These are phyloP conservation scores for Bombus consobrinus DNA, from an alignment of 1,140 invertebrate species.

Conservation along the genomic window DNA sequence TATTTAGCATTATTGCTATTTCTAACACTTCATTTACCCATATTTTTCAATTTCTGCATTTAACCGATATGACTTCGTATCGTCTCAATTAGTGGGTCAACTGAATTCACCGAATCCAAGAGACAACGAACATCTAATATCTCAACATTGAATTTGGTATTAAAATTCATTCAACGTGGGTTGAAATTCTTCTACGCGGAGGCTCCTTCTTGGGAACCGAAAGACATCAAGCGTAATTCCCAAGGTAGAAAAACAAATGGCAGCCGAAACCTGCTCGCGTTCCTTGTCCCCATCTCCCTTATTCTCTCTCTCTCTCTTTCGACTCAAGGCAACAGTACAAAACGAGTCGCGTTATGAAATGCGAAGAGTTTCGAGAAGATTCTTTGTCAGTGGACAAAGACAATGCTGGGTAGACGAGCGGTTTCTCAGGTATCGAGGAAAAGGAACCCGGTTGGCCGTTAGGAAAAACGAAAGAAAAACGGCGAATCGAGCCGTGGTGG, in stretches of 20 bases:
- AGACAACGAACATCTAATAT: neutral
- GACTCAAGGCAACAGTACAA: constrained; percentile 3
- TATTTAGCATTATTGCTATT: no score
- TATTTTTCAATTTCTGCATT: no score
- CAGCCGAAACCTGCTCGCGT: neutral
- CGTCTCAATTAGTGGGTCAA: neutral
- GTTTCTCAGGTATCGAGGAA: constrained; percentile 45
- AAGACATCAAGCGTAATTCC: constrained; percentile 13
- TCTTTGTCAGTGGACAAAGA: constrained; percentile 31
- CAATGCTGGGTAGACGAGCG: constrained; percentile 3
- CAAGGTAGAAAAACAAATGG: constrained; percentile 10
- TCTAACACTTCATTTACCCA: no score
- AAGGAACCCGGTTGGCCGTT: constrained; percentile 36
- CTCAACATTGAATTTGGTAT: neutral
- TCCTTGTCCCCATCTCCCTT: no score
- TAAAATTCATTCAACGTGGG: neutral
- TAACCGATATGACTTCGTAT: neutral
- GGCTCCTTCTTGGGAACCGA: neutral
- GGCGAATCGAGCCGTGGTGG: constrained; percentile 11
- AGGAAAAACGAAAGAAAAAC: constrained; percentile 45
- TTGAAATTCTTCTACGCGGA: neutral
- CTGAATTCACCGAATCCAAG: no score
- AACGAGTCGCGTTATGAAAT: constrained; percentile 17
- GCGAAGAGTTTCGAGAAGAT: neutral
- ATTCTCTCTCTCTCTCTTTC: neutral